Evolutionary conservation across 2,888 invertebrate genomes (phyloP).

Genomic region (Phalera bucephala): DNA sequence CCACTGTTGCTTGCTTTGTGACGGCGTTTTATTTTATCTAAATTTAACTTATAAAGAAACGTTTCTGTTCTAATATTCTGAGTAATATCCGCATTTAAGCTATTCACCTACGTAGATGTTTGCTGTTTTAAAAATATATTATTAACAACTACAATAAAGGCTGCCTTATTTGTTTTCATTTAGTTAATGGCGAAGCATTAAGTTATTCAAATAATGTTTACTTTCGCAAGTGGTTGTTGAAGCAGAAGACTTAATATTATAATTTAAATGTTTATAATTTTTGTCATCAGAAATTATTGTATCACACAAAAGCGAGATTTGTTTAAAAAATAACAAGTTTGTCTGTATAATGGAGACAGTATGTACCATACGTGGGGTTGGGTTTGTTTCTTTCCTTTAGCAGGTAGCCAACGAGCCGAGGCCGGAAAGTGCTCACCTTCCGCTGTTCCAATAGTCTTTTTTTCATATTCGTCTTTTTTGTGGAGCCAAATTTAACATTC

Average conservation of each 20-base stretch:
- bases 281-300: background rate
- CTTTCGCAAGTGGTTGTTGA: background rate
- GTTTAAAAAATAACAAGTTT: no score
- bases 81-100: background rate
- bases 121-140: background rate
- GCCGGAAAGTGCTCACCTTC: conserved; percentile 63
- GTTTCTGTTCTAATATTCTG: background rate
- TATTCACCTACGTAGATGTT: background rate
- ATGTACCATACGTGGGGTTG: conserved; percentile 35
- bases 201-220: background rate
- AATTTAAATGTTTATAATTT: no score
- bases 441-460: conserved; percentile 53
- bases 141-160: background rate
- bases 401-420: conserved; percentile 67
- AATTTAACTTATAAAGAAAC: conserved; percentile 26
- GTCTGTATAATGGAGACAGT: conserved; percentile 10
- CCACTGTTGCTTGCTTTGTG: conserved; percentile 46
- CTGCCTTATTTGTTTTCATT: background rate
- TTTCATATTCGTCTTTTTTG: conserved; percentile 48
- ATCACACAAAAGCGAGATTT: conserved; percentile 3
- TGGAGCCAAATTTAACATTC: conserved; percentile 37
- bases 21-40: conserved; percentile 38
- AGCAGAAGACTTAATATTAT: no score
- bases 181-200: background rate
- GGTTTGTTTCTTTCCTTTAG: conserved; percentile 52